Evolutionary conservation across 2,888 invertebrate genomes (phyloP), one percentile per base, ranked within the genome.

Genomic region (Beris chalybata): DNA sequence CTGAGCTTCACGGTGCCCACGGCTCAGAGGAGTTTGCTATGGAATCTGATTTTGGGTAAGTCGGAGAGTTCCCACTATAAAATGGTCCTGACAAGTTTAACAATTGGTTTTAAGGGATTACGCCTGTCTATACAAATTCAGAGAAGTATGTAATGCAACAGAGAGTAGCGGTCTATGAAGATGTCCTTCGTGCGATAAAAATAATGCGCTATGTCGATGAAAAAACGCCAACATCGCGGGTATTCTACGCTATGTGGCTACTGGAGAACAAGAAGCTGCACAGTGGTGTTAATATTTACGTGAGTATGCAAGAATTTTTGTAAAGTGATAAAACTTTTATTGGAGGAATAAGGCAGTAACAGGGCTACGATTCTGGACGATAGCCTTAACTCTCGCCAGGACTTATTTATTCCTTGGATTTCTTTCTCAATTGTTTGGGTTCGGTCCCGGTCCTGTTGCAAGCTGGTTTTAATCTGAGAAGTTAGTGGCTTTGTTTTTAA

Each of bases 11-110:
- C 91, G 0, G 90, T 95, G 13, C 95, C 95, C 5, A 86, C 88
- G 12, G 85, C 89, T 5, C 90, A 94, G 72, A 86, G 95, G 5
- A 73, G 73, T 52, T 83, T 91, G 63, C 84, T 95, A 13, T 95
- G 95, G 95, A 93, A 93, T 82, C 85, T 95, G 45, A 83, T 95
- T 57, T 81, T 95, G 72, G 92, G 92, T 89, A 79, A 74, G 74
- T 73, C 12, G 7, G 15, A 7, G n/a, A 31, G 38, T 55, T 32
- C 9, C 12, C n/a, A 30, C n/a, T 59, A 31, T 47, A 47, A 58
- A 30, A 31, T 64, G 1, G 30, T 54, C 4, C 48, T 12, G 2
- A 5, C 30, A 22, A 2, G 22, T 22, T 22, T 22, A 22, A 1
- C 22, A 22, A 22, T 2, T 22, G 22, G 22, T 29, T 65, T 47